Conservation (phyloP, 1,140 invertebrate species). For the Bombus waltoni region DNA sequence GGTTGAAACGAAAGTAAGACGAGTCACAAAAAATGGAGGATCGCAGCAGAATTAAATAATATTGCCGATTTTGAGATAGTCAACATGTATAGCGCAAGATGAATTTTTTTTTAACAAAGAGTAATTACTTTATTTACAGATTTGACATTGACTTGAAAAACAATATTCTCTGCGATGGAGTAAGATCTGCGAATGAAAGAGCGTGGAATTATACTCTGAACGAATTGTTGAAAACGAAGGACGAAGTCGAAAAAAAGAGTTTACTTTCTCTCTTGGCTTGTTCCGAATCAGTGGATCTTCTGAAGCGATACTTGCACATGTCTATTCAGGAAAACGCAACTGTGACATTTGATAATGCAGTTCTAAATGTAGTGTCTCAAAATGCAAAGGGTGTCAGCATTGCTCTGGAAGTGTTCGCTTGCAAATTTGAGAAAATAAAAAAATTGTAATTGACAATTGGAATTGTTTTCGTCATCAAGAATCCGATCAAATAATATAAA, state of each 20-base stretch:
- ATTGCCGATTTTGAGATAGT: no score
- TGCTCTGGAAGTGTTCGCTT: constrained; percentile 61
- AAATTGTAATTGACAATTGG: neutral
- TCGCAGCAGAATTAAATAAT: no score
- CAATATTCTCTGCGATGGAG: constrained; percentile 85
- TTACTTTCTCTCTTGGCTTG: constrained; percentile 54
- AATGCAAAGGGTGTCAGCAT: constrained; percentile 80
- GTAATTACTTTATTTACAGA: constrained; percentile 25
- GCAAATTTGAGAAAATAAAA: constrained; percentile 3
- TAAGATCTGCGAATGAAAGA: constrained; percentile 85
- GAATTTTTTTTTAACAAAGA: no score
- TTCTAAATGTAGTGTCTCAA: constrained; percentile 77
- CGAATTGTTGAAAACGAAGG: constrained; percentile 81
- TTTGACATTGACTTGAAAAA: constrained; percentile 85
- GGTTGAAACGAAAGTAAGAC: no score
- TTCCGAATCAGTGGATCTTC: neutral
- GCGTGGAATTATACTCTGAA: constrained; percentile 86
- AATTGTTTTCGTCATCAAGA: neutral
- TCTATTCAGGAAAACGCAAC: constrained; percentile 36
- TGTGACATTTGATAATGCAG: constrained; percentile 68
- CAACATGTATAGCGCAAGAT: no score
- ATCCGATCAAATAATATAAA: no score
- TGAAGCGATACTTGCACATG: constrained; percentile 32
- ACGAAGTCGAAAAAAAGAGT: constrained; percentile 1
- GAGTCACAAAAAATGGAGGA: no score